Conservation (phyloP, 2,113 vertebrate genomes). For the Paradoxurus hermaphroditus region DNA sequence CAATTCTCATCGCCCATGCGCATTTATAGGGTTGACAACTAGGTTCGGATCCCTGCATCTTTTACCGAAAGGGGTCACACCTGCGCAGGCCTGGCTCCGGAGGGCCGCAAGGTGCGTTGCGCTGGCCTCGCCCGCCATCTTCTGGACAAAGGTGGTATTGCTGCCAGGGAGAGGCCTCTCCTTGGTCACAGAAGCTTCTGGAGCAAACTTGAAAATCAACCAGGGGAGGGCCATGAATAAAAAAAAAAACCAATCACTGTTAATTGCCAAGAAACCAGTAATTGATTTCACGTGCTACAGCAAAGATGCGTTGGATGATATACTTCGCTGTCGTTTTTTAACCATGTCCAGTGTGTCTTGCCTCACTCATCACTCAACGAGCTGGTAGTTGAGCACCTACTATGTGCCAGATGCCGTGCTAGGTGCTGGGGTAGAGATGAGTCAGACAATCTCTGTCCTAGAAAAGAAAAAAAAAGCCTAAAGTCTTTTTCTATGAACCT, state of each 20-base stretch:
- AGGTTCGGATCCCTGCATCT: constrained; percentile 38
- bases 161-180: background rate
- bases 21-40: constrained; percentile 62
- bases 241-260: background rate
- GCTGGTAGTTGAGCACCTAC: background rate
- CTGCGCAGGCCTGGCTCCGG: background rate
- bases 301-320: background rate
- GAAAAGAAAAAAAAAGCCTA: background rate
- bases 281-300: background rate
- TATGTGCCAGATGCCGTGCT: background rate
- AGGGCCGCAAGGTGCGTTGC: background rate
- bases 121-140: constrained; percentile 78
- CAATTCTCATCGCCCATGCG: constrained; percentile 16
- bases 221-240: rapidly evolving
- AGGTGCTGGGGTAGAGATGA: background rate
- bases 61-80: background rate
- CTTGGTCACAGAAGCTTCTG: background rate
- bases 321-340: background rate
- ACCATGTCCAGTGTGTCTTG: background rate
- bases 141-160: constrained; percentile 55
- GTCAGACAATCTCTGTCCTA: background rate
- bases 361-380: background rate
- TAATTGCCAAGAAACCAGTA: background rate
- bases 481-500: background rate
- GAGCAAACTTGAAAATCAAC: background rate